A percentile compares a stretch with the other conserved stretches of the same genome.
Evolutionary conservation across 2,113 vertebrate genomes (phyloP).

Genomic region (Aythya baeri): DNA sequence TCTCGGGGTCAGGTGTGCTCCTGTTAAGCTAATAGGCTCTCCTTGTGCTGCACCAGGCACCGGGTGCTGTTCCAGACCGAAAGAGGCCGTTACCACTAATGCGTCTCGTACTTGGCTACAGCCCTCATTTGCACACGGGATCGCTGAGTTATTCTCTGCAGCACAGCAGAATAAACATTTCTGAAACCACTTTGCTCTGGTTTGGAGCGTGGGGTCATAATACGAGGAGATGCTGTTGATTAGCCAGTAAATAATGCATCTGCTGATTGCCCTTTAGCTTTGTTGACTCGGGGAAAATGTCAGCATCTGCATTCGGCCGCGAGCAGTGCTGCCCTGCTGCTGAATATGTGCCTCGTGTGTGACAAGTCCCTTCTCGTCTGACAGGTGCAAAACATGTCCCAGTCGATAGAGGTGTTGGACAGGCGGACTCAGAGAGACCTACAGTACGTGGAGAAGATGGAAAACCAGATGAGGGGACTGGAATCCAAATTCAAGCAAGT

Average conservation of each 20-base stretch:
- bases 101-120: neutral
- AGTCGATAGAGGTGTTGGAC: constrained; percentile 98
- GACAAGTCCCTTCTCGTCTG: constrained; percentile 10
- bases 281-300: neutral
- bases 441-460: constrained; percentile 99
- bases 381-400: constrained; percentile 99
- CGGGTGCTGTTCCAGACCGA: neutral
- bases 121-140: neutral
- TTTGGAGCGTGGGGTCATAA: neutral
- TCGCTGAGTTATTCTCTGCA: neutral
- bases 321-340: neutral
- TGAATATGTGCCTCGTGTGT: neutral
- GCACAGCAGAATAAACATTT: neutral
- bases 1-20: neutral
- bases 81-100: neutral
- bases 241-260: constrained; percentile 16
- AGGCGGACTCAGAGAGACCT: constrained; percentile 95
- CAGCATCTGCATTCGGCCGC: accelerated
- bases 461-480: constrained; percentile 96
- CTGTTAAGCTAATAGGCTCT: neutral
- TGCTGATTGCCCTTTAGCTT: neutral
- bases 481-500: constrained; percentile 97
- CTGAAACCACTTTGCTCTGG: neutral
- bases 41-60: accelerated
- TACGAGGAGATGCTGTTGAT: neutral